Conservation (phyloP, 1,140 invertebrate genomes). For the Drosophila burlai region DNA sequence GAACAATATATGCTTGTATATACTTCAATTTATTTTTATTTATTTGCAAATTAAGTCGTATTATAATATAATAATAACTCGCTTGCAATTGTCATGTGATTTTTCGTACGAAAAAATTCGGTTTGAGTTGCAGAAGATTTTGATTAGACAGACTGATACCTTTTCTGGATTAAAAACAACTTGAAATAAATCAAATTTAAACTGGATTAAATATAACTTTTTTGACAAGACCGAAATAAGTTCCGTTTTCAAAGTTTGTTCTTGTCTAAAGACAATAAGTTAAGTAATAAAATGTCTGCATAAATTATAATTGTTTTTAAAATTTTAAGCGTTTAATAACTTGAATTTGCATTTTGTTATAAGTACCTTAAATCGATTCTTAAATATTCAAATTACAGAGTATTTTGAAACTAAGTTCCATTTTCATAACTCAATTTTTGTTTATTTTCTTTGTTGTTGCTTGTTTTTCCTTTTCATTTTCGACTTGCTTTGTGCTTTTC, state of each 20-base stretch:
- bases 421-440: constrained; percentile 44
- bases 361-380: neutral
- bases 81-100: constrained; percentile 71
- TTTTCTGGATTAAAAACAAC: neutral
- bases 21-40: constrained; percentile 74
- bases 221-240: neutral
- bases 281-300: neutral
- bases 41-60: constrained; percentile 68
- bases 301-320: neutral
- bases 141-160: constrained; percentile 10
- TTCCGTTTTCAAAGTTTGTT: neutral
- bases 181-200: too few relatives aligned
- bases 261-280: neutral
- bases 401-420: neutral
- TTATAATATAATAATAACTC: constrained; percentile 47
- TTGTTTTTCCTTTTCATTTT: constrained; percentile 43
- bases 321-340: neutral
- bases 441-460: constrained; percentile 33
- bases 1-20: constrained; percentile 55
- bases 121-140: neutral
- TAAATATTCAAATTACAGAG: neutral
- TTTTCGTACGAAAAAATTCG: constrained; percentile 30
- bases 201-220: neutral
- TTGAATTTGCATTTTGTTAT: neutral
- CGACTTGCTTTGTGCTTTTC: constrained; percentile 27